Conservation (phyloP, 2,113 vertebrate species). For the Erythrolamprus reginae region DNA sequence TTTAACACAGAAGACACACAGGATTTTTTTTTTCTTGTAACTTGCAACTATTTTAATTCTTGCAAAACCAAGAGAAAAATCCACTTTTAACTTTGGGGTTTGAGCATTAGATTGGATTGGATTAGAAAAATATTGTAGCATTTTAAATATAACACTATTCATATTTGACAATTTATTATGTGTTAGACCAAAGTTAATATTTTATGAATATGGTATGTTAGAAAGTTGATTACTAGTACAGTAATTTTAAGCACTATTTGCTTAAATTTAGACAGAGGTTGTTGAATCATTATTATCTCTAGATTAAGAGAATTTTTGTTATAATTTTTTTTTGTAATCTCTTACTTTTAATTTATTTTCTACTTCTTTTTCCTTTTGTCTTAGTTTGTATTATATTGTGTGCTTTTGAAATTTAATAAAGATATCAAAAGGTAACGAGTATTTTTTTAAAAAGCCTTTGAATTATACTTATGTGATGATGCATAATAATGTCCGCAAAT, state of each 20-base stretch:
- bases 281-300: neutral
- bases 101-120: neutral
- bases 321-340: neutral
- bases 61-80: neutral
- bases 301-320: neutral
- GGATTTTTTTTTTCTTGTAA: neutral
- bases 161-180: neutral
- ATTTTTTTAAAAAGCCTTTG: neutral
- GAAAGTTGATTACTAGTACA: neutral
- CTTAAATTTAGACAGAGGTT: neutral
- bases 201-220: neutral
- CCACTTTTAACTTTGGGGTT: neutral
- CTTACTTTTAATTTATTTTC: neutral
- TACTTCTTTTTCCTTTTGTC: neutral
- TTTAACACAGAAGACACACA: neutral
- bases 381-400: neutral
- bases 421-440: neutral
- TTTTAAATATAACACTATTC: neutral
- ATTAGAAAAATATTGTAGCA: neutral
- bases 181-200: neutral
- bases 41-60: neutral
- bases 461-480: neutral
- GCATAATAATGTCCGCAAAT: neutral
- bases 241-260: neutral
- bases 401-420: neutral